phyloP scores from a whole-genome alignment of 2,888 invertebrate species.

The Drosophila flavopinicola region DNA sequence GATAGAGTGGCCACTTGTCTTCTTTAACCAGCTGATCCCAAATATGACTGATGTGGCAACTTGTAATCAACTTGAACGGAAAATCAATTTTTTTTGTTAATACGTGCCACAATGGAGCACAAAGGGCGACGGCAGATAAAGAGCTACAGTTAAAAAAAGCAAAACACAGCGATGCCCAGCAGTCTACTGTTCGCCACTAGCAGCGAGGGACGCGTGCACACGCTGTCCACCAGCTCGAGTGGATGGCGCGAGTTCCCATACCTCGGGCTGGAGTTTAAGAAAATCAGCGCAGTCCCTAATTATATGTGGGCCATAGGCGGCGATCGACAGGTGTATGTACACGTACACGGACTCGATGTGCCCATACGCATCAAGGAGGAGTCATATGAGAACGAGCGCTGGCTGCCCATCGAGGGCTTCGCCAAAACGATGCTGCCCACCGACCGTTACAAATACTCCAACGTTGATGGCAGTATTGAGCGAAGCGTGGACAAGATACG shows the following conservation, averaged over 20 bases:
- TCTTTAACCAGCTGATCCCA: slow-evolving; percentile 37
- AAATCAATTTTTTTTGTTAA: slow-evolving; percentile 52
- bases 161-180: slow-evolving; percentile 88
- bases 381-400: slow-evolving; percentile 96
- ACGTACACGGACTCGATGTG: slow-evolving; percentile 94
- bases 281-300: slow-evolving; percentile 92
- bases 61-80: slow-evolving; percentile 37
- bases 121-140: slow-evolving; percentile 23
- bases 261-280: slow-evolving; percentile 94
- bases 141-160: slow-evolving; percentile 15
- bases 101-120: slow-evolving; percentile 40
- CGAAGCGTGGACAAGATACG: slow-evolving; percentile 92
- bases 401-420: slow-evolving; percentile 96
- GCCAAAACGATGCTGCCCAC: slow-evolving; percentile 93
- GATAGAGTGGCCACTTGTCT: slow-evolving; percentile 25
- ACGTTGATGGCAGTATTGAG: slow-evolving; percentile 91
- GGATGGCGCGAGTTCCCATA: slow-evolving; percentile 94
- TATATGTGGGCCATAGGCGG: slow-evolving; percentile 97
- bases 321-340: slow-evolving; percentile 96
- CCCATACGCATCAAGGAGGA: slow-evolving; percentile 96
- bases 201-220: slow-evolving; percentile 94
- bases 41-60: slow-evolving; percentile 37
- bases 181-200: slow-evolving; percentile 92
- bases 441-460: slow-evolving; percentile 94
- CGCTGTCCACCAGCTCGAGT: slow-evolving; percentile 91